Evolutionary conservation across 1,140 invertebrate genomes (phyloP).

Genomic region (Diploscapter pachys): DNA sequence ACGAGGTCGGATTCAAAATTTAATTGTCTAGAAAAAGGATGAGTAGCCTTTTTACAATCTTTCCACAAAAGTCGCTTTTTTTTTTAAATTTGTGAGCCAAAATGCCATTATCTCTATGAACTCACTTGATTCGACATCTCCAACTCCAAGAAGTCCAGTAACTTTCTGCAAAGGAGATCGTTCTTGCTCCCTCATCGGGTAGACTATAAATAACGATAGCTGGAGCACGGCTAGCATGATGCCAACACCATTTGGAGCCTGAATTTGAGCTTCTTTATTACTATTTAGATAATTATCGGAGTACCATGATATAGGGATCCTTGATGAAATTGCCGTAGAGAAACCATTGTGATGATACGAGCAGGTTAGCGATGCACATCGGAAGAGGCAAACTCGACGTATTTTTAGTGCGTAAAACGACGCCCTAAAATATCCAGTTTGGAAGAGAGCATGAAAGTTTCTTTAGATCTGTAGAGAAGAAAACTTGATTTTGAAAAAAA

Average conservation of each 20-base stretch:
- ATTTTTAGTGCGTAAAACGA: constrained; percentile 46
- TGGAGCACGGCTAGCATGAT: constrained; percentile 51
- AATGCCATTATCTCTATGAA: too few relatives aligned
- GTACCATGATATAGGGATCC: constrained; percentile 55
- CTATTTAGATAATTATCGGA: background rate
- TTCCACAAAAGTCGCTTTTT: too few relatives aligned
- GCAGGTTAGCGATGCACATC: constrained; percentile 55
- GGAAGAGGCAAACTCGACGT: constrained; percentile 51
- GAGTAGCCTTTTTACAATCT: too few relatives aligned
- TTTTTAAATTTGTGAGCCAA: too few relatives aligned
- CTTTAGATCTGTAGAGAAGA: too few relatives aligned
- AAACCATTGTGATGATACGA: constrained; percentile 57
- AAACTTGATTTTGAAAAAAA: too few relatives aligned
- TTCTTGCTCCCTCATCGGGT: constrained; percentile 30
- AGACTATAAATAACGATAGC: constrained; percentile 54
- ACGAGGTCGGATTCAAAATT: too few relatives aligned
- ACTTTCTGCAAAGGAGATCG: constrained; percentile 4
- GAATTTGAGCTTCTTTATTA: background rate
- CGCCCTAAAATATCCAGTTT: constrained; percentile 26
- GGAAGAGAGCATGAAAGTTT: too few relatives aligned
- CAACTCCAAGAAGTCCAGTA: too few relatives aligned
- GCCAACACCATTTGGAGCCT: constrained; percentile 54
- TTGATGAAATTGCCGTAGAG: constrained; percentile 50
- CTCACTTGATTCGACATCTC: too few relatives aligned
- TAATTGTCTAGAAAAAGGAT: too few relatives aligned